Percentiles rank a stretch among this genome's conserved stretches.
These are phyloP conservation scores for Agrotis segetum DNA, from an alignment of 2,888 invertebrate species.

Conservation along the genomic window DNA sequence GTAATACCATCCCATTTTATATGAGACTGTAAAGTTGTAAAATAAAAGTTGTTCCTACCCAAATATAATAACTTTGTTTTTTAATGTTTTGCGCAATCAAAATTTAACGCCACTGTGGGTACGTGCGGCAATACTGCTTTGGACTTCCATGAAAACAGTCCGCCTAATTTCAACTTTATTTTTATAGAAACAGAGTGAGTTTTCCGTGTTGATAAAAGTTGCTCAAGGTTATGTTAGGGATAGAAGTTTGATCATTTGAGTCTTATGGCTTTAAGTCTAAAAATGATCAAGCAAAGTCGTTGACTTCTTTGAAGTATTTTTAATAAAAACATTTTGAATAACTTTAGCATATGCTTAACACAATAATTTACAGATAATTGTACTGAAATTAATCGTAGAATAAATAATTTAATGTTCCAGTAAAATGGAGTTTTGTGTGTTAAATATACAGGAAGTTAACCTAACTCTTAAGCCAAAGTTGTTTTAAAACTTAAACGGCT, in stretches of 20 bases:
- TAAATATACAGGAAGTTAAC: slow-evolving; percentile 18
- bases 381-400: background rate
- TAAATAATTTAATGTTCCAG: slow-evolving; percentile 8
- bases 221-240: slow-evolving; percentile 40
- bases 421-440: slow-evolving; percentile 2
- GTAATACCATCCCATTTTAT: slow-evolving; percentile 63
- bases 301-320: slow-evolving; percentile 38
- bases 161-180: slow-evolving; percentile 55
- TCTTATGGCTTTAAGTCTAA: slow-evolving; percentile 49
- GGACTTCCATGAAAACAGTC: slow-evolving; percentile 34
- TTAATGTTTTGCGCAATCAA: slow-evolving; percentile 68
- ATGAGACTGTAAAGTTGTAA: slow-evolving; percentile 63
- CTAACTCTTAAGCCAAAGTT: slow-evolving; percentile 1
- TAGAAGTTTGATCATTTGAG: slow-evolving; percentile 56
- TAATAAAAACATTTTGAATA: slow-evolving; percentile 27
- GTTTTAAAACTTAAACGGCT: too few relatives aligned
- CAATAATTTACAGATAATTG: slow-evolving; percentile 18
- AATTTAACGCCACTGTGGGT: slow-evolving; percentile 66
- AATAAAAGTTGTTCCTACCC: slow-evolving; percentile 64
- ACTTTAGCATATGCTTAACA: slow-evolving; percentile 12
- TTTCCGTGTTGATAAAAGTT: slow-evolving; percentile 30
- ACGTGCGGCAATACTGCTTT: slow-evolving; percentile 62
- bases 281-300: slow-evolving; percentile 48
- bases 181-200: slow-evolving; percentile 26
- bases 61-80: slow-evolving; percentile 66